Conservation (phyloP, 2,888 invertebrate species). For the Epicampocera succincta region DNA sequence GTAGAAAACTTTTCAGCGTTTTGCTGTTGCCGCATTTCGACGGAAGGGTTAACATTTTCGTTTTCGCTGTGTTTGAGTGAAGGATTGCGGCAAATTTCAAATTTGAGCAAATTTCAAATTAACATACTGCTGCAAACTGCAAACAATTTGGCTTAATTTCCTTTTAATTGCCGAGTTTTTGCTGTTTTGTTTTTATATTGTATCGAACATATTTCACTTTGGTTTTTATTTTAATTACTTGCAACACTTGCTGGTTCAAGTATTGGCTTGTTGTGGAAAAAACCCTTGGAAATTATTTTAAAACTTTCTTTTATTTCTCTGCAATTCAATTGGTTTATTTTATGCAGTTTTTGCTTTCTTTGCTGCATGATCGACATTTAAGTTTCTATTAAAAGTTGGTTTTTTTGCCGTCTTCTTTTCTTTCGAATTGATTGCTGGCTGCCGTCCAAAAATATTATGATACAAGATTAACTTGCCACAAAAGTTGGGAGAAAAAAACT, state of each 20-base stretch:
- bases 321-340: not conserved
- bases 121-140: not conserved
- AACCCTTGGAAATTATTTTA: conserved; percentile 16
- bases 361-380: conserved; percentile 40
- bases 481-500: conserved; percentile 49
- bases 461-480: conserved; percentile 64
- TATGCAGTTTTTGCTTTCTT: conserved; percentile 29
- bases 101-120: conserved; percentile 12
- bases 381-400: conserved; percentile 34
- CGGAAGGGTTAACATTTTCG: not conserved
- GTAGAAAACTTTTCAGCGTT: conserved; percentile 10
- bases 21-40: conserved; percentile 32
- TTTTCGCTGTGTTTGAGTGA: not conserved
- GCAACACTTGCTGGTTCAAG: conserved; percentile 11
- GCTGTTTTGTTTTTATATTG: not conserved
- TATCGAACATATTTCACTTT: not conserved
- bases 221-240: conserved; percentile 29
- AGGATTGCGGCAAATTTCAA: conserved; percentile 18
- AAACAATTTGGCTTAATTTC: conserved; percentile 6
- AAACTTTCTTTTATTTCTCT: conserved; percentile 13
- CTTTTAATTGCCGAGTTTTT: conserved; percentile 40
- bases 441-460: conserved; percentile 59
- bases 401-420: conserved; percentile 2
- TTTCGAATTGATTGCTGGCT: conserved; percentile 51
- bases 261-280: conserved; percentile 19